Percentiles rank a stretch among this genome's conserved stretches.
phyloP scores from a whole-genome alignment of 2,113 vertebrate species.

The Myotis brandtii region DNA sequence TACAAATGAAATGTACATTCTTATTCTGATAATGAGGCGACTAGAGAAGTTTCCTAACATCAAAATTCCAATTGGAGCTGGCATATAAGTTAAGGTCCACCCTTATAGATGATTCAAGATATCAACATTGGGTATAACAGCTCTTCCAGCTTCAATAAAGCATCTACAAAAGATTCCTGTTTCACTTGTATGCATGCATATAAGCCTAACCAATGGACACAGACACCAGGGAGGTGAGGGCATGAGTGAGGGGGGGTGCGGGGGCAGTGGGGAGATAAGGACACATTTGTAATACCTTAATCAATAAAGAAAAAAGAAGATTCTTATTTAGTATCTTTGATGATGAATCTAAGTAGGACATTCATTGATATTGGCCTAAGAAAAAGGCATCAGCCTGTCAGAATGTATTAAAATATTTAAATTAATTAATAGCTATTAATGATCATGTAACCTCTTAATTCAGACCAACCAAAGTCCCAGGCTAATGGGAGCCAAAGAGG shows the following conservation, averaged over 20 bases:
- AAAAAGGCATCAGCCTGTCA: neutral
- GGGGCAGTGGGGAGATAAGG: too few relatives aligned
- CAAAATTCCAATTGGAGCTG: neutral
- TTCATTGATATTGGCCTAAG: neutral
- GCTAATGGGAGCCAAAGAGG: neutral
- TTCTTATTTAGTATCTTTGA: neutral
- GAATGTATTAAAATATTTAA: neutral
- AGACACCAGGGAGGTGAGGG: too few relatives aligned
- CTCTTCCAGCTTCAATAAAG: neutral
- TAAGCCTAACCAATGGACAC: too few relatives aligned
- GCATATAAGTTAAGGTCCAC: neutral
- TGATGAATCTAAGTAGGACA: neutral
- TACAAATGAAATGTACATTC: neutral
- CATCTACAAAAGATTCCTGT: neutral
- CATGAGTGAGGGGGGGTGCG: too few relatives aligned
- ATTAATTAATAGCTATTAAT: neutral
- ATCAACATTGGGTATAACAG: neutral
- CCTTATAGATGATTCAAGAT: neutral
- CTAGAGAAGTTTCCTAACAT: neutral
- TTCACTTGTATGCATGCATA: neutral
- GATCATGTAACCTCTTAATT: neutral
- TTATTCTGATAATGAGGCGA: neutral
- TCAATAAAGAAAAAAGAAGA: neutral
- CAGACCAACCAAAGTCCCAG: neutral
- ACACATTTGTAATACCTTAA: too few relatives aligned